Base-by-base conservation (phyloP, 2,888 invertebrate species). In the Agrotis ipsilon region DNA sequence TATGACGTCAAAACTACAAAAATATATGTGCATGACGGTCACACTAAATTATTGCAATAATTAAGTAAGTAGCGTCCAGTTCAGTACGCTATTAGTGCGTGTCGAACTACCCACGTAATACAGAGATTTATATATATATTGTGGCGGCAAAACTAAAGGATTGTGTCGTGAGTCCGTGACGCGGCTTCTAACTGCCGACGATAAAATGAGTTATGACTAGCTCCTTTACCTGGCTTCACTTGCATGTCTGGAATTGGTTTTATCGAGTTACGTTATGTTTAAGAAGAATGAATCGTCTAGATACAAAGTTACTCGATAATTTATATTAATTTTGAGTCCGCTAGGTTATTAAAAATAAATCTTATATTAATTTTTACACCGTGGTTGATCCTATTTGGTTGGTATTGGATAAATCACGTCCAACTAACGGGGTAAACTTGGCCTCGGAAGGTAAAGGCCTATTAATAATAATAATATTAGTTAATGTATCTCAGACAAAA, bases 71-170 rank as follows among this genome's bases (percentile, higher is more conserved):
- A 58, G 7, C 39, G 66, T 49, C 61, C 69, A 80, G 60, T 75
- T 49, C 59, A 43, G n/a, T 5, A 7, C 7, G 16, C 46, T 18
- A 43, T 60, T n/a, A 82, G 57, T 72, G 7, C 55, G 60, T 68
- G 58, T 57, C 67, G 21, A 68, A 62, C 69, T 65, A 68, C 43
- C 48, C 46, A n/a, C 59, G n/a, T 55, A 27, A n/a, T n/a, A n/a
- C n/a, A n/a, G n/a, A n/a, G n/a, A 24, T 0, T 39, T 54, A n/a
- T 32, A 27, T 2, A 27, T 3, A 27, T 1, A 32, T 3, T 2
- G 11, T 24, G 68, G 18, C 62, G 64, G 84, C 80, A 73, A 85
- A 83, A 68, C 63, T 74, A 84, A 88, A 83, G 86, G 86, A 84
- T 88, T 86, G 82, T 71, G 69, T 68, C 72, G 71, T 61, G 49